Conservation (phyloP, 2,113 vertebrate genomes). For the Chaetorhynchus papuensis region DNA sequence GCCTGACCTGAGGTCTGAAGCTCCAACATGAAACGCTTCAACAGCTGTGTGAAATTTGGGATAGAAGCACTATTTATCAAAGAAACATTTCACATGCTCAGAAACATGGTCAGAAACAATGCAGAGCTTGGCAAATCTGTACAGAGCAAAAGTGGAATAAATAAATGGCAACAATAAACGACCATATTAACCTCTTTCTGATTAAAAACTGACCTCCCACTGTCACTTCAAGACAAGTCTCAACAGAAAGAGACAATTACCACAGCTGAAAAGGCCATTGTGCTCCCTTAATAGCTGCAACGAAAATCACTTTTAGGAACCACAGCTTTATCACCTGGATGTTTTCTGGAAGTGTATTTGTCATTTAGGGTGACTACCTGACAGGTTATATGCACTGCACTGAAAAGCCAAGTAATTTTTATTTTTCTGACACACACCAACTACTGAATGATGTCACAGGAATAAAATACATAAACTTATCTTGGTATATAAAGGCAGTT, state of each 20-base stretch:
- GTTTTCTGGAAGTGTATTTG: background rate
- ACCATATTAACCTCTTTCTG: background rate
- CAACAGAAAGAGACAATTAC: background rate
- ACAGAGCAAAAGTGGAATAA: background rate
- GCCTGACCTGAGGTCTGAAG: background rate
- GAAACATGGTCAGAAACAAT: background rate
- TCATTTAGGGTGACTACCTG: background rate
- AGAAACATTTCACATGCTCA: background rate
- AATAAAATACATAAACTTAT: background rate
- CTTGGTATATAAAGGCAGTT: background rate
- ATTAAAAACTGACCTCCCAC: background rate
- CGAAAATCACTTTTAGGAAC: background rate
- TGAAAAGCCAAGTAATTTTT: background rate
- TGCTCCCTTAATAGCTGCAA: background rate
- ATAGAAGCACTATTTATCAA: background rate
- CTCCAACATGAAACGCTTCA: background rate
- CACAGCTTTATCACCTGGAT: background rate
- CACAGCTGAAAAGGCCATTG: background rate
- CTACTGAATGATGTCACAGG: background rate
- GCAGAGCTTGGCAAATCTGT: background rate
- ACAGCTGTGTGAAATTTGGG: background rate
- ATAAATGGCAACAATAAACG: background rate
- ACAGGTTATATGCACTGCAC: background rate
- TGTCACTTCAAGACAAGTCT: background rate
- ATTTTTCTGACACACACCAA: background rate